These are phyloP conservation scores for Emesis furor DNA, from an alignment of 2,888 invertebrate species.

Conservation along the genomic window DNA sequence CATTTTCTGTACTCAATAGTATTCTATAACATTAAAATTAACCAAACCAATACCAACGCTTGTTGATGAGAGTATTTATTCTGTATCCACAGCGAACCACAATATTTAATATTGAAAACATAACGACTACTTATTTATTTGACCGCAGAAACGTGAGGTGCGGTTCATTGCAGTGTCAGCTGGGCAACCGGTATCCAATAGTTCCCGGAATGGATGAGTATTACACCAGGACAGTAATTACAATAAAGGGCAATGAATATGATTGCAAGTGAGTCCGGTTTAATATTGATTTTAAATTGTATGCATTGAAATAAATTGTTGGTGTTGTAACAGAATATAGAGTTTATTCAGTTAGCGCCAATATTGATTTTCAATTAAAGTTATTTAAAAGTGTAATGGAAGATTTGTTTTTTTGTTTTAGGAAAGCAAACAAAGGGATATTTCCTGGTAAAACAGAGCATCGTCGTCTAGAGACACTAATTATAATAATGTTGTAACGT, in stretches of 20 bases:
- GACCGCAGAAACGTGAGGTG: slow-evolving; percentile 96
- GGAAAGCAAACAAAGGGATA: no score
- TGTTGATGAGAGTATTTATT: not conserved
- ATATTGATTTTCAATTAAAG: no score
- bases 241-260: slow-evolving; percentile 97
- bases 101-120: slow-evolving; percentile 5
- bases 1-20: not conserved
- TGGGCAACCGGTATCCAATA: slow-evolving; percentile 96
- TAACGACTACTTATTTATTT: slow-evolving; percentile 27
- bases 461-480: no score
- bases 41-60: not conserved
- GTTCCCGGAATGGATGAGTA: slow-evolving; percentile 96
- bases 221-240: slow-evolving; percentile 97
- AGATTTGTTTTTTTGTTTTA: no score
- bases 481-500: no score
- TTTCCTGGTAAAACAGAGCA: no score
- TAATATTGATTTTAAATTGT: slow-evolving; percentile 2
- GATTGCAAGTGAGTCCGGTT: slow-evolving; percentile 96
- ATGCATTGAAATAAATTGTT: not conserved
- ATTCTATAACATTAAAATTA: not conserved
- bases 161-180: slow-evolving; percentile 98
- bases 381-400: no score
- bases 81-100: not conserved
- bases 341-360: not conserved
- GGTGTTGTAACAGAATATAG: not conserved